phyloP scores from a whole-genome alignment of 2,888 invertebrate species.

The Rhingia rostrata region DNA sequence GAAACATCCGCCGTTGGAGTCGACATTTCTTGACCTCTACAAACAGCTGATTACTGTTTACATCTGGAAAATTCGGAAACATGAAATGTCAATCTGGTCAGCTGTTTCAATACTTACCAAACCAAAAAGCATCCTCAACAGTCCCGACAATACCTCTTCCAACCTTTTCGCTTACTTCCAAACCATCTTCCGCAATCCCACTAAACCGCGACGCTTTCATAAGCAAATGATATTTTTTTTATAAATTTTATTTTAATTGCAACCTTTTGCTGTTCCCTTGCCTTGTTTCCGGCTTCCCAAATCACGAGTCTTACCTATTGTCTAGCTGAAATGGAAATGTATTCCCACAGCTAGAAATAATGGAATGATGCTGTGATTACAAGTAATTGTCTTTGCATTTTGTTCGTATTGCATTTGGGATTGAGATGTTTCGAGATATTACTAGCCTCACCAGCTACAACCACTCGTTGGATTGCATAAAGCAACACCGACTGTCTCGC shows the following conservation, averaged over 20 bases:
- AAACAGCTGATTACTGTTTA: too few relatives aligned
- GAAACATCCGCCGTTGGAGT: too few relatives aligned
- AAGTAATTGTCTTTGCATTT: constrained; percentile 24
- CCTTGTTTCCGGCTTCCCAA: constrained; percentile 18
- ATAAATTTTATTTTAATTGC: constrained; percentile 14
- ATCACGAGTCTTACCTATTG: constrained; percentile 30
- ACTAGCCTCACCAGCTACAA: not conserved
- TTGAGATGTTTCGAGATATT: constrained; percentile 7
- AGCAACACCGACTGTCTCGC: not conserved
- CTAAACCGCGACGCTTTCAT: constrained; percentile 20
- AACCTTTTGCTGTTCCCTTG: constrained; percentile 37
- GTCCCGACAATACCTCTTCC: too few relatives aligned
- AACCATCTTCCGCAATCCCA: constrained; percentile 44
- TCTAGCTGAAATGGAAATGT: constrained; percentile 46
- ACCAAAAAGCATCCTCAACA: too few relatives aligned
- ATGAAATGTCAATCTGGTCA: too few relatives aligned
- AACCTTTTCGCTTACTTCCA: too few relatives aligned
- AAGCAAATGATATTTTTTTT: constrained; percentile 50
- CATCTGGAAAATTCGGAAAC: too few relatives aligned
- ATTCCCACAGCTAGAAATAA: constrained; percentile 51
- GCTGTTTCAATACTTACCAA: too few relatives aligned
- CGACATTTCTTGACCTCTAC: too few relatives aligned
- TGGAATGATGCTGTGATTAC: constrained; percentile 42
- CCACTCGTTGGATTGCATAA: constrained; percentile 5
- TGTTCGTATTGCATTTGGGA: constrained; percentile 14